Conservation (phyloP, 2,113 vertebrate genomes). For the Reinhardtius hippoglossoides region DNA sequence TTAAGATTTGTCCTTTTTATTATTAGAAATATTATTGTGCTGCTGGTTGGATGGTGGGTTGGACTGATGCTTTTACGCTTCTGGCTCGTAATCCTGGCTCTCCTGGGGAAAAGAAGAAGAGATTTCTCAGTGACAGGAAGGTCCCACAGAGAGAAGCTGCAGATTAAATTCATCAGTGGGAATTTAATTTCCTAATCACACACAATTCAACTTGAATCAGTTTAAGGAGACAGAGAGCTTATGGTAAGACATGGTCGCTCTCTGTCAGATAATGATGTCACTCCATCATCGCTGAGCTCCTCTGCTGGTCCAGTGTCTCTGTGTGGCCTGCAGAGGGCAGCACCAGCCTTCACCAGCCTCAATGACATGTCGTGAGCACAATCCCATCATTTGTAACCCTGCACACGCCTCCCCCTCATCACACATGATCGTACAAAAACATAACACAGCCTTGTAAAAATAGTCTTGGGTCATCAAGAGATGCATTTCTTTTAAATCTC, state of each 20-base stretch:
- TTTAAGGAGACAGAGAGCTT: conserved; percentile 25
- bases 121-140: background rate
- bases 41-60: conserved; percentile 89
- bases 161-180: conserved; percentile 7
- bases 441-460: conserved; percentile 9
- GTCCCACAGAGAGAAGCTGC: conserved; percentile 3
- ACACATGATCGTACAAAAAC: conserved; percentile 21
- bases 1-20: conserved; percentile 85
- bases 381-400: conserved; percentile 38
- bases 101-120: conserved; percentile 79
- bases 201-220: conserved; percentile 1
- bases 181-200: conserved; percentile 9
- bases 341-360: conserved; percentile 33
- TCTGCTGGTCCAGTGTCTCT: conserved; percentile 27
- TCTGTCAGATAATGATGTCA: conserved; percentile 52
- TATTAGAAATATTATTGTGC: conserved; percentile 91
- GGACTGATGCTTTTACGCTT: conserved; percentile 88
- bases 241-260: background rate
- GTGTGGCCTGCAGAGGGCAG: conserved; percentile 76
- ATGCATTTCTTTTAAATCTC: background rate
- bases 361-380: conserved; percentile 57
- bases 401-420: conserved; percentile 44
- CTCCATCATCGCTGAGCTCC: conserved; percentile 12
- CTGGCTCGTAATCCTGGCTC: conserved; percentile 97
- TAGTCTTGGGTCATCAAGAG: conserved; percentile 26